These are phyloP conservation scores for Glossosoma conforme DNA, from an alignment of 1,140 invertebrate species.

Conservation along the genomic window DNA sequence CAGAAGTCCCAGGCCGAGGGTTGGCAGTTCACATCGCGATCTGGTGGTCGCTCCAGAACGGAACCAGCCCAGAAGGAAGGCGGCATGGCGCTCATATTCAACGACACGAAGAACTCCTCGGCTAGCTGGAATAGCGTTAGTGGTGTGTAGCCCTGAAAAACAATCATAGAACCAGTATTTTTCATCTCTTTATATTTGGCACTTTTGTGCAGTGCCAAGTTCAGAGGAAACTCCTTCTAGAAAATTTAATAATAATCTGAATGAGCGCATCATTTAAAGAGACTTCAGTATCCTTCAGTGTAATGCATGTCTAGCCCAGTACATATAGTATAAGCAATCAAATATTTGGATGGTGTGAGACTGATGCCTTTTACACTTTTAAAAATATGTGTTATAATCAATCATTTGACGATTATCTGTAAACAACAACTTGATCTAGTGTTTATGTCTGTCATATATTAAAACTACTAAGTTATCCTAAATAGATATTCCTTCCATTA, in stretches of 20 bases:
- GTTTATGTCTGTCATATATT: too few relatives aligned
- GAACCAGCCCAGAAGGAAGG: slow-evolving; percentile 78
- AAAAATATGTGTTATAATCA: too few relatives aligned
- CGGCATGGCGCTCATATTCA: slow-evolving; percentile 78
- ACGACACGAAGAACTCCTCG: slow-evolving; percentile 79
- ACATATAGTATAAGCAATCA: too few relatives aligned
- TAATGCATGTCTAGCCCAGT: too few relatives aligned
- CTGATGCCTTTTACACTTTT: too few relatives aligned
- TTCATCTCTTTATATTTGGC: too few relatives aligned
- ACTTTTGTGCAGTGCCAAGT: background rate
- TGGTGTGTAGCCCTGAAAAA: slow-evolving; percentile 71
- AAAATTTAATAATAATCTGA: background rate
- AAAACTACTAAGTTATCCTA: too few relatives aligned
- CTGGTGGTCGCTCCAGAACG: slow-evolving; percentile 67
- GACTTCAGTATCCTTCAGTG: background rate
- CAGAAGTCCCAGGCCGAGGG: slow-evolving; percentile 93
- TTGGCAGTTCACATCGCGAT: slow-evolving; percentile 73
- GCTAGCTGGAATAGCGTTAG: slow-evolving; percentile 72
- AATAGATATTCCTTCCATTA: too few relatives aligned
- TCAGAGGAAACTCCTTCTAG: background rate
- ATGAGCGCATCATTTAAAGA: background rate
- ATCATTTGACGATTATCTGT: too few relatives aligned
- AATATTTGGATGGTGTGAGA: too few relatives aligned
- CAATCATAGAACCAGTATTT: too few relatives aligned
- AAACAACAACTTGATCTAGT: too few relatives aligned